Evolutionary conservation across 2,888 invertebrate genomes (phyloP), one percentile per base, ranked within the genome.

Genomic region (Melipona beecheii): DNA sequence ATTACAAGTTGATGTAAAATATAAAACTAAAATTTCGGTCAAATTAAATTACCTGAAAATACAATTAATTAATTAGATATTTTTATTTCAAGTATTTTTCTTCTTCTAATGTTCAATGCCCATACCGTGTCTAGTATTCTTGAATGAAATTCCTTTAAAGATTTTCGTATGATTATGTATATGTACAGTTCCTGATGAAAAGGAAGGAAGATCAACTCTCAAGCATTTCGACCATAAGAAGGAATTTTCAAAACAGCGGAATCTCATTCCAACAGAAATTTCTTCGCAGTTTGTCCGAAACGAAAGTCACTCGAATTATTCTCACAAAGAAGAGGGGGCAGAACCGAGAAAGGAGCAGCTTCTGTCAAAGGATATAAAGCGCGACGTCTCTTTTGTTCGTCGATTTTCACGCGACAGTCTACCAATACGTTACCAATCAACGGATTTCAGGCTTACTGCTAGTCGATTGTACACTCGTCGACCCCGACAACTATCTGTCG

Each of bases 401-500:
- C 64, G 36, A 52, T 36, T 66, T 71, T 43, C 81, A 56, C 68
- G 64, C 36, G 27, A 54, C 50, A 52, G 66, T 27, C 81, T 73
- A 81, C n/a, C 81, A 27, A 75, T 72, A 83, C 76, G 54, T 76
- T 43, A 83, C 66, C 66, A 36, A 78, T 56, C 54, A 84, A 82
- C 72, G 62, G 52, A 36, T 80, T 54, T 76, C 69, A 27, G 36
- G 74, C 75, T 76, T 80, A 81, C 68, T 56, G 19, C 68, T 70
- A 72, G 43, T 77, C 83, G 72, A 84, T 83, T 84, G 79, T 79
- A 83, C 83, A 72, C 62, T 75, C 72, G 31, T 80, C 54, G 21
- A 43, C 52, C 17, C 27, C 49, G n/a, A 36, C 56, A 24, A 56
- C 50, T 60, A 56, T 75, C 58, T 6, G 36, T n/a, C 43, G 54